Conservation (phyloP, 2,113 vertebrate genomes). For the Pluvianellus socialis region DNA sequence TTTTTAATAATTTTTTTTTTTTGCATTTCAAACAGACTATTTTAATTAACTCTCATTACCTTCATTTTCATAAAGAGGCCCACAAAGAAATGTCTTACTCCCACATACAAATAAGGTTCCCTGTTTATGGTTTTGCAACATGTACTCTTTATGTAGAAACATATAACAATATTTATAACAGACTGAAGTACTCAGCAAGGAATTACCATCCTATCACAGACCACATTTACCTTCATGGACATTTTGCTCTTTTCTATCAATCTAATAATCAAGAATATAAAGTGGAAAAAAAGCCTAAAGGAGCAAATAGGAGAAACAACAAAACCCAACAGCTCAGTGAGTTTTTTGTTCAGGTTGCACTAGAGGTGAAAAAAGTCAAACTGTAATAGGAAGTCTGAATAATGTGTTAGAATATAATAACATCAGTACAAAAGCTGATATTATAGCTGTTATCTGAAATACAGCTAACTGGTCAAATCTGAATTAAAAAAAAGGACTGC, state of each 20-base stretch:
- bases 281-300: neutral
- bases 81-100: neutral
- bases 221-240: neutral
- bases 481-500: neutral
- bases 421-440: neutral
- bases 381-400: neutral
- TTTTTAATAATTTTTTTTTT: neutral
- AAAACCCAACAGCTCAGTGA: neutral
- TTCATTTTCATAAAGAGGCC: neutral
- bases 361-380: conserved; percentile 2
- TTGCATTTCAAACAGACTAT: neutral
- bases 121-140: neutral
- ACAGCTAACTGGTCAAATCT: neutral
- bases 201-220: neutral
- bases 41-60: neutral
- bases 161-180: neutral
- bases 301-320: neutral
- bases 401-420: neutral
- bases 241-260: neutral
- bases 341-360: neutral
- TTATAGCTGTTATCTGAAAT: neutral
- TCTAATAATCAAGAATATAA: neutral
- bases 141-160: neutral
- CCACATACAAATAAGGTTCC: neutral
- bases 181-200: neutral